These are phyloP conservation scores for Rhyacophila brunnea DNA, from an alignment of 1,140 invertebrate genomes.

Conservation along the genomic window DNA sequence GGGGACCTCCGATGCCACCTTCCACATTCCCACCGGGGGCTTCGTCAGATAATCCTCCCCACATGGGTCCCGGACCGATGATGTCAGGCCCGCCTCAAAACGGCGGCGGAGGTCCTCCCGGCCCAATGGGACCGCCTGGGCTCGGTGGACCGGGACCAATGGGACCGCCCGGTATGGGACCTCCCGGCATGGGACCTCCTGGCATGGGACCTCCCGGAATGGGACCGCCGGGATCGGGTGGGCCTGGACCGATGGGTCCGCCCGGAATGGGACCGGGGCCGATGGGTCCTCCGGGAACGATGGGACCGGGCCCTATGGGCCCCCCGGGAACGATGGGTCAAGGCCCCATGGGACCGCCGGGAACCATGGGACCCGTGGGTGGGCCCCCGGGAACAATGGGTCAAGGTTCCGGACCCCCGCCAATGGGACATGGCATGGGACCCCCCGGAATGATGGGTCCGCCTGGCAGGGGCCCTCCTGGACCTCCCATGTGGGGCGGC, in stretches of 20 bases:
- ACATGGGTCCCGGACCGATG: conserved; percentile 8
- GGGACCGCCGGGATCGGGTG: conserved; percentile 26
- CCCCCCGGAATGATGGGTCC: conserved; percentile 8
- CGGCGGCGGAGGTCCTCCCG: conserved; percentile 37
- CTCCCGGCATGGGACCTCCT: not conserved
- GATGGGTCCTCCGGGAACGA: conserved; percentile 11
- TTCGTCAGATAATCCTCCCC: not conserved
- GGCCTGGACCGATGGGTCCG: conserved; percentile 34
- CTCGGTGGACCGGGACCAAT: conserved; percentile 8
- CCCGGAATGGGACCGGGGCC: conserved; percentile 8
- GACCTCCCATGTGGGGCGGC: conserved; percentile 16
- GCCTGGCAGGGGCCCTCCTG: not conserved
- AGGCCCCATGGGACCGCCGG: conserved; percentile 3
- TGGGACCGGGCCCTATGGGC: conserved; percentile 20
- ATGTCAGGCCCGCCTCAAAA: conserved; percentile 2
- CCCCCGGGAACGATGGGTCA: conserved; percentile 16
- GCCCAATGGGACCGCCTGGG: conserved; percentile 27
- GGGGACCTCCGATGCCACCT: conserved; percentile 2
- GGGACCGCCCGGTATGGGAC: conserved; percentile 17
- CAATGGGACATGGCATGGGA: not conserved
- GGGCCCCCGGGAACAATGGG: conserved; percentile 16
- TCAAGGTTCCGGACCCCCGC: conserved; percentile 8
- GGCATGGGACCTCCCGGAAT: conserved; percentile 11
- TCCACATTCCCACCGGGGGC: not conserved
- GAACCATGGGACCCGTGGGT: conserved; percentile 5